Evolutionary conservation across 1,140 invertebrate genomes (phyloP).

Genomic region (Periplaneta americana): DNA sequence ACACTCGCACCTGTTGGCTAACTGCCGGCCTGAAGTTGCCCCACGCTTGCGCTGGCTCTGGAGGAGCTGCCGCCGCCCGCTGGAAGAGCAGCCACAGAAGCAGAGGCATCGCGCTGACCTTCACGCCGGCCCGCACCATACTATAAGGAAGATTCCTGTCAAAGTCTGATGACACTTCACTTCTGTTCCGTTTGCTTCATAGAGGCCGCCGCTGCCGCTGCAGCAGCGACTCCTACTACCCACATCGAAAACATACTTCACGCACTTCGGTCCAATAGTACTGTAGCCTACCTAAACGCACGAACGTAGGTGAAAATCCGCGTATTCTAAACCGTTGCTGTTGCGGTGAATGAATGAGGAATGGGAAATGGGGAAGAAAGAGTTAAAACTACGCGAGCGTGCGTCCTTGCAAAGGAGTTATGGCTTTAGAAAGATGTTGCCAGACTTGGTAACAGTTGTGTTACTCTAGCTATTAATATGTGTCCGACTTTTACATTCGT

Average conservation of each 20-base stretch:
- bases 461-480: no score
- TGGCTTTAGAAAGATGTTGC: no score
- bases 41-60: background rate
- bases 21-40: background rate
- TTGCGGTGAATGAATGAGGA: no score
- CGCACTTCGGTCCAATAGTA: no score
- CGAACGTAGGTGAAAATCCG: no score
- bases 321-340: no score
- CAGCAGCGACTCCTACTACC: background rate
- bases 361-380: no score
- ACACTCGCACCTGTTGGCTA: background rate
- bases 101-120: background rate
- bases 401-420: no score
- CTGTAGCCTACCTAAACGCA: no score
- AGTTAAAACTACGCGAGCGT: no score
- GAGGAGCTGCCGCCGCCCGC: background rate
- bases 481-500: no score
- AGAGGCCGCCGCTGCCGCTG: background rate
- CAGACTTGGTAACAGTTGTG: no score
- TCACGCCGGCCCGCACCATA: background rate
- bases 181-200: background rate
- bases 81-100: background rate
- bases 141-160: background rate
- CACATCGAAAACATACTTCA: background rate
- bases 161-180: background rate